These are phyloP conservation scores for Cochlearius cochlearius DNA, from an alignment of 2,113 vertebrate genomes.

Conservation along the genomic window DNA sequence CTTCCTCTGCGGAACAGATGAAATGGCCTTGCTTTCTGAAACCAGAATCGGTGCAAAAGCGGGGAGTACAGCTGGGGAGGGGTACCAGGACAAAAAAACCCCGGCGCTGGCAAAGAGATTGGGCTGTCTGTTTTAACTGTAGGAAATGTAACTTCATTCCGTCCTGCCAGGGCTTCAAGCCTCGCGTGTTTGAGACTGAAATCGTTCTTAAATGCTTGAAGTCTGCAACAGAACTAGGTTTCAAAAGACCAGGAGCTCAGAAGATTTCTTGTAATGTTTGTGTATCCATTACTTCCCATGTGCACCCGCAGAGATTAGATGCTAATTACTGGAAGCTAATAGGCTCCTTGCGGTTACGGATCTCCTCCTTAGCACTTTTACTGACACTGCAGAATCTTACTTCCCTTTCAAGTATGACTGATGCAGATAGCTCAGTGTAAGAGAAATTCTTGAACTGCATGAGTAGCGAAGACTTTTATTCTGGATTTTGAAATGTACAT, in stretches of 20 bases:
- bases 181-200: not conserved
- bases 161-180: not conserved
- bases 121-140: not conserved
- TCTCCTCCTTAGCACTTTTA: not conserved
- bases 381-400: conserved; percentile 7
- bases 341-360: not conserved
- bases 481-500: not conserved
- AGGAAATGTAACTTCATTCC: not conserved
- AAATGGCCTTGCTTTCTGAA: not conserved
- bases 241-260: not conserved
- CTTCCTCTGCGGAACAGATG: not conserved
- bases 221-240: not conserved
- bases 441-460: not conserved
- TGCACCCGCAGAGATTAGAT: conserved; percentile 16
- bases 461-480: not conserved
- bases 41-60: not conserved
- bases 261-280: not conserved
- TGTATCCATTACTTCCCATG: not conserved
- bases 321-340: conserved; percentile 1
- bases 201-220: not conserved
- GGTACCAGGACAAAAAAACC: not conserved
- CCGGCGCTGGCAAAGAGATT: not conserved
- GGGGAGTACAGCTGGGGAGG: not conserved
- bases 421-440: not conserved
- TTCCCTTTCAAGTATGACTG: not conserved